Conservation (phyloP, 2,797 vertebrate genomes). For the Thaleichthys pacificus region DNA sequence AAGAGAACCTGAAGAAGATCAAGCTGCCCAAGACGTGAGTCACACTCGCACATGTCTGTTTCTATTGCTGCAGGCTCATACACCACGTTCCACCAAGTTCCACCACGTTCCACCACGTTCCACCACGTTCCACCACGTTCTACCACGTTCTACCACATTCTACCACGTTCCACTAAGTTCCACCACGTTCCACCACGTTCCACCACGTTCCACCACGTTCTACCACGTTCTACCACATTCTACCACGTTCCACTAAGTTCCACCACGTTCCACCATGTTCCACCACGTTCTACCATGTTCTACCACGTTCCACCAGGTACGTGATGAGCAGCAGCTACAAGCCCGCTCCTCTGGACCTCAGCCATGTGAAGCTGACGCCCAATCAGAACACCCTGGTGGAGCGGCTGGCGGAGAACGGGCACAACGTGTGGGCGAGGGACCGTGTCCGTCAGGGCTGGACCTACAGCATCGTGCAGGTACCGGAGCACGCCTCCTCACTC, state of each 20-base stretch:
- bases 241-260: no score
- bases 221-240: no score
- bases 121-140: no score
- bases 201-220: no score
- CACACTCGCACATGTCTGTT: background rate
- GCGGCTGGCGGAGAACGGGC: slow-evolving; percentile 91
- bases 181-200: no score
- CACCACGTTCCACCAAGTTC: no score
- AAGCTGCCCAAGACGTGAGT: slow-evolving; percentile 94
- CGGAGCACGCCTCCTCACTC: background rate
- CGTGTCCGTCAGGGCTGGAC: slow-evolving; percentile 92
- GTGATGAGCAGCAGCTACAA: slow-evolving; percentile 82
- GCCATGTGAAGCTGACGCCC: slow-evolving; percentile 88
- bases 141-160: no score
- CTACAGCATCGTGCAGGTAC: slow-evolving; percentile 86
- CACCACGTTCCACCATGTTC: background rate
- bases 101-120: no score
- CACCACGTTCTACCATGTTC: no score
- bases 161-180: no score
- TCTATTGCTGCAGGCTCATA: background rate
- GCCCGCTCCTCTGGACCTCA: slow-evolving; percentile 89
- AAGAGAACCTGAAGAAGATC: slow-evolving; percentile 89
- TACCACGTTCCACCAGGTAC: background rate
- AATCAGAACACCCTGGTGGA: slow-evolving; percentile 93
- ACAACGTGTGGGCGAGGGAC: slow-evolving; percentile 95